Conservation (phyloP, 2,888 invertebrate species). For the Notodonta dromedarius region DNA sequence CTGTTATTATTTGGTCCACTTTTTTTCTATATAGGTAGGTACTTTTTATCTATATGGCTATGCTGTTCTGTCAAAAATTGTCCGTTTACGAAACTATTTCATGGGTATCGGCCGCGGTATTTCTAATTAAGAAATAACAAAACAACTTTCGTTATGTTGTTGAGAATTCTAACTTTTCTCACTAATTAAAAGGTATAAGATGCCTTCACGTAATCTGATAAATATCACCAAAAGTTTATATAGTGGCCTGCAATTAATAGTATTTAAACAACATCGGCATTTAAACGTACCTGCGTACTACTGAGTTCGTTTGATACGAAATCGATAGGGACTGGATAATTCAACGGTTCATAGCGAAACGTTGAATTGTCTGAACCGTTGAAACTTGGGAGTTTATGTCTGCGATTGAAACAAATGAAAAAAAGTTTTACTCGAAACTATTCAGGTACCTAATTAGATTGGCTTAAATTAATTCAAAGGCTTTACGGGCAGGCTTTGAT, state of each 20-base stretch:
- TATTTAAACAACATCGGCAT: no score
- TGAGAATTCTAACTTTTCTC: slow-evolving; percentile 24
- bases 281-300: not conserved
- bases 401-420: not conserved
- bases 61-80: no score
- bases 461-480: no score
- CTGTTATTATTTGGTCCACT: no score
- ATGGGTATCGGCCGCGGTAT: not conserved
- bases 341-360: not conserved
- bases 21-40: no score
- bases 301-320: not conserved
- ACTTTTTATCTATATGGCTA: no score
- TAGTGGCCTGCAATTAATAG: no score
- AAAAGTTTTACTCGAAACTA: not conserved
- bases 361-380: no score
- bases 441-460: no score
- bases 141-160: slow-evolving; percentile 17
- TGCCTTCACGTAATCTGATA: slow-evolving; percentile 27
- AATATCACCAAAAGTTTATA: slow-evolving; percentile 13
- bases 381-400: not conserved
- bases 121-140: not conserved
- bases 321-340: slow-evolving; percentile 3
- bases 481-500: no score
- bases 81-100: not conserved
- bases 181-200: slow-evolving; percentile 34